These are phyloP conservation scores for Cepphus grylle DNA, from an alignment of 2,113 vertebrate species.

Conservation along the genomic window DNA sequence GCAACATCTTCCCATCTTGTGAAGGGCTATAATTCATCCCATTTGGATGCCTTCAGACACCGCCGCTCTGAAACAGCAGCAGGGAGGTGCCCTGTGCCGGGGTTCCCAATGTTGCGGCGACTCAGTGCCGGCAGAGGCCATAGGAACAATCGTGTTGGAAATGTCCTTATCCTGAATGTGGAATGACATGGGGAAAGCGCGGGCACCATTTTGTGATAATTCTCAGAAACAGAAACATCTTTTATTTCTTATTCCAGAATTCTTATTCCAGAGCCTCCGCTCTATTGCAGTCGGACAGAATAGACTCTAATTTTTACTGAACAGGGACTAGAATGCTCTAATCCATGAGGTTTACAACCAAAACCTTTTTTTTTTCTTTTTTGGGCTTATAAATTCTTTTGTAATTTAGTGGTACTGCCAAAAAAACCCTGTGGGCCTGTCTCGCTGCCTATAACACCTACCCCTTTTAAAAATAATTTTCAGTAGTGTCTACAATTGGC, in stretches of 20 bases:
- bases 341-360: not conserved
- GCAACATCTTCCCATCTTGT: not conserved
- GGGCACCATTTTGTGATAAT: not conserved
- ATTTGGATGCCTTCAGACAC: rapidly evolving
- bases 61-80: not conserved
- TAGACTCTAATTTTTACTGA: not conserved
- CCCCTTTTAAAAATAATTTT: not conserved
- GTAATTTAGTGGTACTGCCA: not conserved
- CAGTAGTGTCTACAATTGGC: not conserved
- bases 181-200: not conserved
- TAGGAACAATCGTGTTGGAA: not conserved
- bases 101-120: not conserved
- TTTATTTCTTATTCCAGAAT: not conserved
- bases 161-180: not conserved
- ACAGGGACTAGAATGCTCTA: not conserved
- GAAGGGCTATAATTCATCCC: not conserved
- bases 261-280: not conserved
- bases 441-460: not conserved
- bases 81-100: not conserved
- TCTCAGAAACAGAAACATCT: not conserved
- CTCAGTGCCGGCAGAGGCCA: not conserved
- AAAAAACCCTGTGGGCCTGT: not conserved
- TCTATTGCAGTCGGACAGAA: not conserved
- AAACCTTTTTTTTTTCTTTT: not conserved
- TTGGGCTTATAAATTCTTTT: too few species aligned